Base-by-base conservation (phyloP, 2,113 vertebrate genomes). In the Melierax canorus region DNA sequence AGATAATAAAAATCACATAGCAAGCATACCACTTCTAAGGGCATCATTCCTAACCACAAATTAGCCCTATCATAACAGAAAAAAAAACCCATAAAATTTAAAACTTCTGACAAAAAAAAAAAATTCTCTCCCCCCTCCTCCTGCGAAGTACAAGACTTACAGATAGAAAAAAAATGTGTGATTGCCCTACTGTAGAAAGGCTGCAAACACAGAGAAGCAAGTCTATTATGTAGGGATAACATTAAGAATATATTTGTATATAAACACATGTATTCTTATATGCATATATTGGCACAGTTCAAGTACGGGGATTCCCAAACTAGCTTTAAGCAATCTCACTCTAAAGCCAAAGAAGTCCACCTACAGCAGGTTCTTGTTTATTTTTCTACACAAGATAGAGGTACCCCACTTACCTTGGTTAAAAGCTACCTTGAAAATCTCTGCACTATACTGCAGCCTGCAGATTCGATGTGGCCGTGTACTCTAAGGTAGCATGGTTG, bases 391-490 rank as follows among this genome's bases (percentile, higher is more conserved):
- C 4, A 41, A 72, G 9, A 38, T 1, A 45, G 16, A 77, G 21
- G 18, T 23, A 36, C 10, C 29, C 5, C 5, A 53, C 23, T 5
- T 24, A 53, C 10, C n/a, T 36, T 27, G 8, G 27, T 66, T 46
- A 27, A 66, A 66, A 53, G 12, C 50, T 46, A 23, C 26, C 24
- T 32, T 39, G 51, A 27, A 46, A 21, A 18, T 26, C 24, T 71
- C 72, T 32, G 59, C 18, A 12, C 18, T 24, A 5, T 5, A 17
- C 12, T 0, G 1, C 45, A 78, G n/a, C 39, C 21, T 45, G 58
- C 34, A 22, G 67, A 38, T 29, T 10, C 1, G 3, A 16, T 0
- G 1, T 8, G 51, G 43, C 15, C 1, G 0, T 1, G 5, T 9
- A 18, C 39, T 15, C 39, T 8, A 16, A 50, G 13, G 32, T 15